Evolutionary conservation across 2,797 vertebrate species (phyloP), one percentile per base, ranked within the genome.

Genomic region (Myripristis jacobus): DNA sequence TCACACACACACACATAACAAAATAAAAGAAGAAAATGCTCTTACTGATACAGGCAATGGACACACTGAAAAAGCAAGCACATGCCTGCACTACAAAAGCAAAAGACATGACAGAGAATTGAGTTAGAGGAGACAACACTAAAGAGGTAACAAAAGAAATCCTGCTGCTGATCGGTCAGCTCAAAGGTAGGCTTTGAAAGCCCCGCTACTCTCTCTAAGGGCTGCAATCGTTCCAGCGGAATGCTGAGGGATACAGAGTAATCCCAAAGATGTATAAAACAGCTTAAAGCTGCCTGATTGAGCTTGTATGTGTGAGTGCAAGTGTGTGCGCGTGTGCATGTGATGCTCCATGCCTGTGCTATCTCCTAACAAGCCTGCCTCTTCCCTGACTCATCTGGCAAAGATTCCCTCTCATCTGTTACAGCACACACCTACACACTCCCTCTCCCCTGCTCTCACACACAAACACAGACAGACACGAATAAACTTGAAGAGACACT

Each of bases 131-230:
- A 82, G 70, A 80, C 79, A 73, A 80, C 77, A 78, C 62, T 59
- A 41, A 77, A 86, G 81, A 73, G 75, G 70, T 41, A 72, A 87
- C 86, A 92, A 92, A 89, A 81, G 87, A 89, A 89, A 90, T 89
- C 80, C 93, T 90, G 77, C 85, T 91, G 94, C 92, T 93, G 95
- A 94, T 94, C 87, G 93, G 93, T 87, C 87, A 89, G 88, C 87
- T 94, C 69, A 70, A 75, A 88, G 34, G 67, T 18, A 6, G 73
- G 72, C 73, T 94, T 92, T 94, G 77, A 93, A 86, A 94, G 84
- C 91, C 91, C 91, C 80, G 71, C 79, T 92, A 27, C 10, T 93
- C 93, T 90, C 93, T 89, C 89, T 93, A 76, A 92, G 89, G 91
- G 92, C 75, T 86, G 89, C 87, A 89, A 82, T 90, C 83, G 88